These are phyloP conservation scores for Colaptes auratus DNA, from an alignment of 2,113 vertebrate species.

Conservation along the genomic window DNA sequence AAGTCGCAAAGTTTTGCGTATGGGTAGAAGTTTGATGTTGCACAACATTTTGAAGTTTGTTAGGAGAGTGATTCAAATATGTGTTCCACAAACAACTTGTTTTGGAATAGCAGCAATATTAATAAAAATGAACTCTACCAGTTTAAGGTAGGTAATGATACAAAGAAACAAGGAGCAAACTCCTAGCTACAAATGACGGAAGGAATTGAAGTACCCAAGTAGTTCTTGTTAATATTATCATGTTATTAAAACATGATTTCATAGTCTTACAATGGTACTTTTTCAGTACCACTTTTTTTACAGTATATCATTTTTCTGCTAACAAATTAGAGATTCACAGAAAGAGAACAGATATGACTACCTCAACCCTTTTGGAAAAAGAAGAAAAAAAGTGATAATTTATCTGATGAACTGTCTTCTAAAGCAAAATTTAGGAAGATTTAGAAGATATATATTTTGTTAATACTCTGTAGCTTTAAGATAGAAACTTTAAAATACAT, in stretches of 20 bases:
- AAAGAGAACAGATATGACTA: not conserved
- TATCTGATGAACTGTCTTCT: not conserved
- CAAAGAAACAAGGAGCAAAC: not conserved
- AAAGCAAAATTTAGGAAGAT: not conserved
- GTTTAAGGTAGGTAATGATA: not conserved
- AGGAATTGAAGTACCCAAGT: not conserved
- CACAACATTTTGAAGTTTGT: not conserved
- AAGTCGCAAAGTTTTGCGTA: not conserved
- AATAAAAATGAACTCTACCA: not conserved
- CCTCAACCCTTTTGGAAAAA: accelerated
- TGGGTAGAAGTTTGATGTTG: not conserved
- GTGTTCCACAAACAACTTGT: not conserved
- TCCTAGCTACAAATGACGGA: not conserved
- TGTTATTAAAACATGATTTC: not conserved
- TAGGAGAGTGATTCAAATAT: not conserved
- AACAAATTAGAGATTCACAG: not conserved
- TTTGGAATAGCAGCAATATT: not conserved
- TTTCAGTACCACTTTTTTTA: no score
- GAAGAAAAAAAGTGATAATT: not conserved
- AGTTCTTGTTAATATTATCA: not conserved
- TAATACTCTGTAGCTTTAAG: not conserved
- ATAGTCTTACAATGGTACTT: not conserved
- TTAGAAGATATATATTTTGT: not conserved
- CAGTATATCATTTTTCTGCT: not conserved
- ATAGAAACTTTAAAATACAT: not conserved